These are phyloP conservation scores for Rotaria magnacalcarata DNA, from an alignment of 2,888 invertebrate species.

Conservation along the genomic window DNA sequence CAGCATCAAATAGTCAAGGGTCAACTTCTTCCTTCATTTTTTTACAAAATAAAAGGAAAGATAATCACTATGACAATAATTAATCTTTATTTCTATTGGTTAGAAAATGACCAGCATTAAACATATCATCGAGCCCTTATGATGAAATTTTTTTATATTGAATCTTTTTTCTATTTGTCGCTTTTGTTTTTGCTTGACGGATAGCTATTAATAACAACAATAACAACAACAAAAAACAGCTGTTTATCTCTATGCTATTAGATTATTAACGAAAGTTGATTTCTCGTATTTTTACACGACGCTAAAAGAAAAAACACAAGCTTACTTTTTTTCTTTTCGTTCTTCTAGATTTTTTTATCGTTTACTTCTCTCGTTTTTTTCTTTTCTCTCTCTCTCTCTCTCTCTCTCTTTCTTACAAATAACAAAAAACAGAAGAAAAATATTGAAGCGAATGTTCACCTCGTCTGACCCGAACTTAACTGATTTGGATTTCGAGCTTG, in stretches of 20 bases:
- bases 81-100: constrained; percentile 1
- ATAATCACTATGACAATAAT: neutral
- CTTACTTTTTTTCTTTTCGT: neutral
- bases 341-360: constrained; percentile 19
- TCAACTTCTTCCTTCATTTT: neutral
- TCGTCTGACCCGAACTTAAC: neutral
- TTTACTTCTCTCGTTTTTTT: constrained; percentile 17
- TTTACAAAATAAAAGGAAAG: neutral
- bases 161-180: neutral
- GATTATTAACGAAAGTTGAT: neutral
- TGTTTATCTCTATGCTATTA: neutral
- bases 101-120: neutral
- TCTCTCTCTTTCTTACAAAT: neutral
- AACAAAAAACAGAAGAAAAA: constrained; percentile 13
- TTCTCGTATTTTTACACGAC: neutral
- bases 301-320: neutral
- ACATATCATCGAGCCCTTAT: neutral
- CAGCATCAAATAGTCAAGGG: neutral
- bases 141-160: neutral
- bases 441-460: constrained; percentile 11
- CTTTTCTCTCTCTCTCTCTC: neutral
- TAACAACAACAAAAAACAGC: constrained; percentile 19
- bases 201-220: neutral
- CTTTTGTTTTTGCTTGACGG: neutral
- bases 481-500: constrained; percentile 16